Conservation (phyloP, 1,140 invertebrate genomes). For the Drosophila murphyi region DNA sequence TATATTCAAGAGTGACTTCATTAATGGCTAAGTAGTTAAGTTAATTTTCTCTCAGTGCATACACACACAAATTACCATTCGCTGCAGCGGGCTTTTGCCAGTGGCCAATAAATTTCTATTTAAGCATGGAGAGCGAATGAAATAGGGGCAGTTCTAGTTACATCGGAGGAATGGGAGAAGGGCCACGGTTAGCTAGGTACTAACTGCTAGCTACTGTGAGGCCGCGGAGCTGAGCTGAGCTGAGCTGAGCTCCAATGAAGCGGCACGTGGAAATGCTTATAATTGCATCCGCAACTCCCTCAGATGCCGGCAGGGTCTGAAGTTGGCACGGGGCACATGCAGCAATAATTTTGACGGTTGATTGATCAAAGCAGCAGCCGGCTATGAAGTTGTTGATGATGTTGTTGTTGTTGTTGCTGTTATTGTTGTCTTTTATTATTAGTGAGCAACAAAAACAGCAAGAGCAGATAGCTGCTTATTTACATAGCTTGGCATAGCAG, state of each 20-base stretch:
- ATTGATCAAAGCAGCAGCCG: slow-evolving; percentile 77
- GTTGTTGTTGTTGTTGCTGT: slow-evolving; percentile 15
- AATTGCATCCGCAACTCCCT: slow-evolving; percentile 73
- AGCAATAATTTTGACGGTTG: slow-evolving; percentile 80
- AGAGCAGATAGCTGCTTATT: slow-evolving; percentile 59
- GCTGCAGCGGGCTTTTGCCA: slow-evolving; percentile 65
- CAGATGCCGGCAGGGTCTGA: slow-evolving; percentile 23
- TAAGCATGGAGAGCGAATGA: slow-evolving; percentile 59
- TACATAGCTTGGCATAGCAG: slow-evolving; percentile 30
- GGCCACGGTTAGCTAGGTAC: slow-evolving; percentile 11
- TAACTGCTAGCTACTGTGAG: slow-evolving; percentile 48
- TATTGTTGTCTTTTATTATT: slow-evolving; percentile 49
- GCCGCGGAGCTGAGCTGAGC: background rate
- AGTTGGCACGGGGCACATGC: slow-evolving; percentile 55
- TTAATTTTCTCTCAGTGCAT: slow-evolving; percentile 37
- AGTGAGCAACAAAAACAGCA: slow-evolving; percentile 20
- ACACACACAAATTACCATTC: slow-evolving; percentile 50
- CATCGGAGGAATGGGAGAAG: background rate
- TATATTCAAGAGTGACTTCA: slow-evolving; percentile 12
- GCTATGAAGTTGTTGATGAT: slow-evolving; percentile 27
- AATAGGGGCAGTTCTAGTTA: slow-evolving; percentile 10
- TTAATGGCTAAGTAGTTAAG: slow-evolving; percentile 9
- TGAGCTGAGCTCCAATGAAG: slow-evolving; percentile 66
- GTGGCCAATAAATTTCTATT: slow-evolving; percentile 82
- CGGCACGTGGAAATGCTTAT: slow-evolving; percentile 81